phyloP scores from a whole-genome alignment of 2,797 vertebrate species.

The Mus spretus region DNA sequence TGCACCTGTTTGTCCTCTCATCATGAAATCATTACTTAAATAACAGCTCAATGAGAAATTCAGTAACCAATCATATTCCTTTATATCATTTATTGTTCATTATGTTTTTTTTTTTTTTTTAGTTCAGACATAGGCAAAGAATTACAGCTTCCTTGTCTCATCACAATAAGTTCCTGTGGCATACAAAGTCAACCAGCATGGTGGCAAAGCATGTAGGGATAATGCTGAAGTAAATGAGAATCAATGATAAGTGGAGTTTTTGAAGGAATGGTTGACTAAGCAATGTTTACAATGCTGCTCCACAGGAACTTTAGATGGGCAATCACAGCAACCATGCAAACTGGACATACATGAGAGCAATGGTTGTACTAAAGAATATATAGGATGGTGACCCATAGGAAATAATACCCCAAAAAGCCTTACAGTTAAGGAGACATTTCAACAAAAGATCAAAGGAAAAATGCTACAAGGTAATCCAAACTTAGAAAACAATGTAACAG shows the following conservation, averaged over 20 bases:
- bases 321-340: neutral
- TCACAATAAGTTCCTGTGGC: neutral
- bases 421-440: neutral
- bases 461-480: neutral
- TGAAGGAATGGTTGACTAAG: too few species aligned
- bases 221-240: neutral
- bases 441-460: neutral
- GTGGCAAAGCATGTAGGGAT: neutral
- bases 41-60: neutral
- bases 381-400: neutral
- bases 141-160: neutral
- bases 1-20: too few species aligned
- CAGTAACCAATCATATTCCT: neutral
- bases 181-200: neutral
- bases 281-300: neutral
- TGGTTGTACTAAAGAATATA: neutral
- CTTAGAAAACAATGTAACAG: constrained; percentile 14
- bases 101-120: neutral
- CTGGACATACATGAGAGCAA: neutral
- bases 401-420: neutral
- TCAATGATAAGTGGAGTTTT: neutral
- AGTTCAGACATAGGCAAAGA: neutral
- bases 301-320: neutral
- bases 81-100: neutral
- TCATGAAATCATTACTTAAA: neutral